Evolutionary conservation across 2,797 vertebrate genomes (phyloP).

Genomic region (Ataeniobius toweri): DNA sequence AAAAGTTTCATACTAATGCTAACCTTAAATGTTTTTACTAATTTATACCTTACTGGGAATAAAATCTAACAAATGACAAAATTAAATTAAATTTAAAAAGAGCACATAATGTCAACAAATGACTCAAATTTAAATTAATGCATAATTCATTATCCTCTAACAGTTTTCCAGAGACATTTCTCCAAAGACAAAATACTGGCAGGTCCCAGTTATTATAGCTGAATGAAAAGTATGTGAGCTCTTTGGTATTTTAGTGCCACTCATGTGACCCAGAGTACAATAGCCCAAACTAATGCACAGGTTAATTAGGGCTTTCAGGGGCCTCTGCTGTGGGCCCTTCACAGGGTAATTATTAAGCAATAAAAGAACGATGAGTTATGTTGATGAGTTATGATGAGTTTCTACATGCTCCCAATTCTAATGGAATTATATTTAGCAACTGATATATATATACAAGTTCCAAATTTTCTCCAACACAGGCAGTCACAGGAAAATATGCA

Average conservation of each 20-base stretch:
- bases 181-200: background rate
- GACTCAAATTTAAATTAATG: background rate
- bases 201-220: background rate
- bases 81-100: background rate
- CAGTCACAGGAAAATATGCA: background rate
- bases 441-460: background rate
- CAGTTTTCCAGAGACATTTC: background rate
- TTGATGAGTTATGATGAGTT: constrained; percentile 19
- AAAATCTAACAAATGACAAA: background rate
- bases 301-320: constrained; percentile 73
- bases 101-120: background rate
- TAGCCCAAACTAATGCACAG: constrained; percentile 54
- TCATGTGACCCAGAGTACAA: constrained; percentile 55
- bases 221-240: background rate
- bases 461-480: background rate
- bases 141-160: constrained; percentile 3
- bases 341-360: constrained; percentile 73
- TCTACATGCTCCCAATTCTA: background rate
- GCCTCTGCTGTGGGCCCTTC: constrained; percentile 43
- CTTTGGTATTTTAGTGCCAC: constrained; percentile 19
- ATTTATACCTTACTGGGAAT: background rate
- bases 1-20: background rate
- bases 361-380: constrained; percentile 46
- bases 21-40: background rate
- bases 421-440: background rate